These are phyloP conservation scores for Leptopterna dolabrata DNA, from an alignment of 2,888 invertebrate species.

Conservation along the genomic window DNA sequence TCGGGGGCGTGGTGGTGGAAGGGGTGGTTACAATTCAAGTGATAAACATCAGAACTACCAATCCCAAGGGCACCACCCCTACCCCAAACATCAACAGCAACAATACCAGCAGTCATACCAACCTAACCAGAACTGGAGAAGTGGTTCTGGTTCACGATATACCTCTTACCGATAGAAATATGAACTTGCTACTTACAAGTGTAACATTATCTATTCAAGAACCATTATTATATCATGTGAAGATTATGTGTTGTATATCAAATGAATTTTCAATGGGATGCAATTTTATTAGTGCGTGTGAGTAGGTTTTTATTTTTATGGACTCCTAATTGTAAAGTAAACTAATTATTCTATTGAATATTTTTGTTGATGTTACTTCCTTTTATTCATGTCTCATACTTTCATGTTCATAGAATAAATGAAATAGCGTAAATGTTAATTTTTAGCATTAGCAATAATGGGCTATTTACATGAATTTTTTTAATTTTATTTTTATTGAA, in stretches of 20 bases:
- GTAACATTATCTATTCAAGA: no score
- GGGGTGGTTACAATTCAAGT: background rate
- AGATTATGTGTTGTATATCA: no score
- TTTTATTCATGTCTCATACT: no score
- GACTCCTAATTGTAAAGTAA: background rate
- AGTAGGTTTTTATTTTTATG: background rate
- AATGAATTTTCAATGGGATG: background rate
- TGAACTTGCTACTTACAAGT: no score
- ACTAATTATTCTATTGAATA: no score
- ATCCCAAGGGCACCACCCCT: background rate
- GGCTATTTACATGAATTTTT: no score
- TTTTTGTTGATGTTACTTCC: no score
- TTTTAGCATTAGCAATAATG: no score
- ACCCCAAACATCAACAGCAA: background rate
- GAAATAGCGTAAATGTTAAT: no score
- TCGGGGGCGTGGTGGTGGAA: background rate
- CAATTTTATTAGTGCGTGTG: background rate
- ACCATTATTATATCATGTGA: no score
- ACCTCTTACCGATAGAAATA: background rate
- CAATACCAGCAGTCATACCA: background rate
- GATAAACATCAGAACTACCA: background rate
- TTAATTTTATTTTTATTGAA: no score
- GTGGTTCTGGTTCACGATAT: constrained; percentile 1
- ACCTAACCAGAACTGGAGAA: constrained; percentile 21
- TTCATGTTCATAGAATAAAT: no score